Conservation (phyloP, 2,888 invertebrate species). For the Andrena bucephala region DNA sequence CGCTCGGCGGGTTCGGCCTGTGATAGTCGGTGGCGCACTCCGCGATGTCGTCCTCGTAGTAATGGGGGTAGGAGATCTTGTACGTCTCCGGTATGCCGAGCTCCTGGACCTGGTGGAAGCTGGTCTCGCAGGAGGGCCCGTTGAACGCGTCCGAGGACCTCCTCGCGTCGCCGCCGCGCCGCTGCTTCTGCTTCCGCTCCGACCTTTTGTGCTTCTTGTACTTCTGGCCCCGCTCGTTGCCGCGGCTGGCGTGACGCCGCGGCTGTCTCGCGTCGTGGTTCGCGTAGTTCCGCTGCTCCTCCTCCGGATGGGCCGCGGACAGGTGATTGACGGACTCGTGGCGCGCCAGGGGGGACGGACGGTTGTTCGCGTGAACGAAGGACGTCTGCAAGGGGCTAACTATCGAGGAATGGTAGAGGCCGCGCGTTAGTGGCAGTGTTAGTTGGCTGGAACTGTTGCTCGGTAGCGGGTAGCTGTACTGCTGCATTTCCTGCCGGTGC, state of each 20-base stretch:
- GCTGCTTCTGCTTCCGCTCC: conserved; percentile 78
- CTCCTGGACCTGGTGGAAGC: conserved; percentile 79
- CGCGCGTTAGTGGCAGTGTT: conserved; percentile 83
- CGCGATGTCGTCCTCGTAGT: conserved; percentile 81
- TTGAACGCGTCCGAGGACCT: conserved; percentile 47
- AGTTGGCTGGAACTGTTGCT: conserved; percentile 83
- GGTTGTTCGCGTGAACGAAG: conserved; percentile 79
- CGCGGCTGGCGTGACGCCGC: conserved; percentile 68
- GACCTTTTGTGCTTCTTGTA: conserved; percentile 71
- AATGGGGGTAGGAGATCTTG: conserved; percentile 83
- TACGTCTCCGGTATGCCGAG: conserved; percentile 81
- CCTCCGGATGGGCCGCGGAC: conserved; percentile 68
- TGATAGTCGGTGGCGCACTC: conserved; percentile 76
- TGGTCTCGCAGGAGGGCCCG: conserved; percentile 76
- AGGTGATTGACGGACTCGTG: conserved; percentile 66
- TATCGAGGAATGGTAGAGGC: conserved; percentile 82
- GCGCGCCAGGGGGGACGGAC: conserved; percentile 69
- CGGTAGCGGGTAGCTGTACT: conserved; percentile 84
- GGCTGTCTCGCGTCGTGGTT: conserved; percentile 64
- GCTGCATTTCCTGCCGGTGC: conserved; percentile 84
- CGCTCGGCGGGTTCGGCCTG: conserved; percentile 51
- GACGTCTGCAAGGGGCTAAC: conserved; percentile 82
- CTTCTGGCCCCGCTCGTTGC: conserved; percentile 67
- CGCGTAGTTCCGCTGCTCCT: conserved; percentile 67
- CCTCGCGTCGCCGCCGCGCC: conserved; percentile 61